Percentiles rank a stretch among this genome's conserved stretches.
phyloP scores from a whole-genome alignment of 2,888 invertebrate species.

The Chrysotoxum bicinctum region DNA sequence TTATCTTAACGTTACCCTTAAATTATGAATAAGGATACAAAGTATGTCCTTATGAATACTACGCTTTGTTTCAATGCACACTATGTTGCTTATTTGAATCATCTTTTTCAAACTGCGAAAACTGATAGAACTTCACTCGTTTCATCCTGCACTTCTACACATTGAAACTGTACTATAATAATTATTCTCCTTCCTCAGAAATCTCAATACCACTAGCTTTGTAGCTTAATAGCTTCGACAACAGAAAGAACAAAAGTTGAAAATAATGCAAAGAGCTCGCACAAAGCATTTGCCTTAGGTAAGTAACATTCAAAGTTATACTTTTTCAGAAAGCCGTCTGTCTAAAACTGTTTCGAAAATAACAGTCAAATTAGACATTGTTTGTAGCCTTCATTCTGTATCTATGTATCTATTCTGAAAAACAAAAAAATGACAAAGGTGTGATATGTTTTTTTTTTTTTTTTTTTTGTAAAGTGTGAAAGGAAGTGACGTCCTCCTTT shows the following conservation, averaged over 20 bases:
- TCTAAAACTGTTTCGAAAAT: slow-evolving; percentile 35
- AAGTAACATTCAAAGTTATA: slow-evolving; percentile 38
- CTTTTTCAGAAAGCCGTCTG: slow-evolving; percentile 21
- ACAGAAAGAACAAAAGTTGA: not conserved
- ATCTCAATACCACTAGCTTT: not conserved
- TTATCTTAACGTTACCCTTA: not conserved
- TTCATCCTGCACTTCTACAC: not conserved
- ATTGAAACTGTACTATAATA: not conserved
- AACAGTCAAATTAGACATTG: slow-evolving; percentile 53
- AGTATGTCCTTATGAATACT: slow-evolving; percentile 22
- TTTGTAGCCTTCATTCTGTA: slow-evolving; percentile 4
- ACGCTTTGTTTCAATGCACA: slow-evolving; percentile 51
- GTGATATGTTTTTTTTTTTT: not conserved
- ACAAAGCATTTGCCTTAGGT: slow-evolving; percentile 43
- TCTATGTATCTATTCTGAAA: not conserved
- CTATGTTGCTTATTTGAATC: slow-evolving; percentile 28
- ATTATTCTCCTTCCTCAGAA: not conserved
- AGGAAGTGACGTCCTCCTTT: not conserved
- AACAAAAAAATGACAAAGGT: not conserved
- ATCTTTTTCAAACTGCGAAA: slow-evolving; percentile 35
- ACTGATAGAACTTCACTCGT: slow-evolving; percentile 12
- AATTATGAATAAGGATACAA: slow-evolving; percentile 27
- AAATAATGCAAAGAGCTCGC: not conserved
- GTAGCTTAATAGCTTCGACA: not conserved
- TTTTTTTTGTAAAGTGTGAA: slow-evolving; percentile 5